phyloP scores from a whole-genome alignment of 35 echinoderm and acorn worm genomes.

The Heliocidaris erythrogramma region DNA sequence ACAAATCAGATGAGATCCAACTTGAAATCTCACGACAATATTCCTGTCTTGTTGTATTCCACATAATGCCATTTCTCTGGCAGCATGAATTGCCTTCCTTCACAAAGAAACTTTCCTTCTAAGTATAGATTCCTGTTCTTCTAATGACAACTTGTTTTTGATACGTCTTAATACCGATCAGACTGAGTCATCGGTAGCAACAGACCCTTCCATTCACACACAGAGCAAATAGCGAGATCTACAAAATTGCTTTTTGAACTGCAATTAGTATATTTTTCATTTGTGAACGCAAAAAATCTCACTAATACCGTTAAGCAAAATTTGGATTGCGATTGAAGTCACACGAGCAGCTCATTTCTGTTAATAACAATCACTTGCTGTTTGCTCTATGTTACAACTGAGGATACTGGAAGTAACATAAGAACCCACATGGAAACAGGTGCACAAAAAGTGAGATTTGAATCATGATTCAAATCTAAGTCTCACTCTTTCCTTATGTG shows the following conservation, averaged over 20 bases:
- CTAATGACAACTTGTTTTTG: neutral
- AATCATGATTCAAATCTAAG: no score
- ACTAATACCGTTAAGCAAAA: neutral
- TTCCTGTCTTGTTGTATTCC: neutral
- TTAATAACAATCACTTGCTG: no score
- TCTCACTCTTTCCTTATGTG: no score
- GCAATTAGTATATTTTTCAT: neutral
- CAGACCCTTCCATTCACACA: neutral
- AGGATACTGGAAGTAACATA: no score
- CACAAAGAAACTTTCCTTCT: neutral
- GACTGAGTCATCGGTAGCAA: conserved; percentile 27
- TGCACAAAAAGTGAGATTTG: no score
- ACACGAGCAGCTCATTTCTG: no score
- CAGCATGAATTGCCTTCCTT: neutral
- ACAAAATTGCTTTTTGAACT: neutral
- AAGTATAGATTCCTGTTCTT: neutral
- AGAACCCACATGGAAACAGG: no score
- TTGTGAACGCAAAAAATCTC: neutral
- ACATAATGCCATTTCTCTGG: neutral
- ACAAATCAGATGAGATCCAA: neutral
- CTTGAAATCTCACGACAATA: neutral
- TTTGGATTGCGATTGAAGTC: no score
- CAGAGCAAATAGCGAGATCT: neutral
- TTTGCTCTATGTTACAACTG: no score
- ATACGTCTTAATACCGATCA: neutral